Evolutionary conservation across 2,888 invertebrate species (phyloP), one percentile per base, ranked within the genome.

Genomic region (Erynnis tages): DNA sequence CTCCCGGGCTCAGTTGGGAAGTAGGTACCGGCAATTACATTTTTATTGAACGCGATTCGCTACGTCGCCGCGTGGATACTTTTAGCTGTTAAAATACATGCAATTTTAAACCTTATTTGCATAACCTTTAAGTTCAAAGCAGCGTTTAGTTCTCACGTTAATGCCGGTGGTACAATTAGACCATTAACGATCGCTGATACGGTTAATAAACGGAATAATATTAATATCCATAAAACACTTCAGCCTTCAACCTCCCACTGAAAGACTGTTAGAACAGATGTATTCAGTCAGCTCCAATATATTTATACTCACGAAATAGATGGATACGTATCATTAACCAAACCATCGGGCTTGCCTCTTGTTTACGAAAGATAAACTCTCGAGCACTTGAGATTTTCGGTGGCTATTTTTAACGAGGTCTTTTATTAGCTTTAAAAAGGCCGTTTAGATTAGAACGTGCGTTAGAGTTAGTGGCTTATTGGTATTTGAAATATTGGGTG

Each of bases 371-470:
- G 79, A 82, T 82, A 82, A 79, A 65, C 60, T 59, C 63, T 73
- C 61, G 64, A 63, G 66, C 81, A 78, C 84, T 82, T 73, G 80
- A 85, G 77, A 78, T 78, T 79, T 83, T 82, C 84, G 79, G 87
- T 84, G 81, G 88, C 86, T 88, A 87, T 88, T 87, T 87, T 76
- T 76, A 86, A 85, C 84, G 79, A 79, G 73, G 75, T 79, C 74
- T 86, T 87, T 87, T 87, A 88, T 86, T 86, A 84, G 85, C 83
- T 87, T 82, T 82, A 84, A 86, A 88, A 84, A 78, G 87, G 83
- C 83, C 83, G 86, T 87, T 89, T 82, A 89, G 88, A 89, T 88
- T 86, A 87, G 75, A 70, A 60, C 63, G 61, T 37, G 74, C 73
- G 71, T 79, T 73, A 71, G 78, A 78, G 76, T 71, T 73, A 70